phyloP scores from a whole-genome alignment of 2,888 invertebrate species.

The Thereva unica region DNA sequence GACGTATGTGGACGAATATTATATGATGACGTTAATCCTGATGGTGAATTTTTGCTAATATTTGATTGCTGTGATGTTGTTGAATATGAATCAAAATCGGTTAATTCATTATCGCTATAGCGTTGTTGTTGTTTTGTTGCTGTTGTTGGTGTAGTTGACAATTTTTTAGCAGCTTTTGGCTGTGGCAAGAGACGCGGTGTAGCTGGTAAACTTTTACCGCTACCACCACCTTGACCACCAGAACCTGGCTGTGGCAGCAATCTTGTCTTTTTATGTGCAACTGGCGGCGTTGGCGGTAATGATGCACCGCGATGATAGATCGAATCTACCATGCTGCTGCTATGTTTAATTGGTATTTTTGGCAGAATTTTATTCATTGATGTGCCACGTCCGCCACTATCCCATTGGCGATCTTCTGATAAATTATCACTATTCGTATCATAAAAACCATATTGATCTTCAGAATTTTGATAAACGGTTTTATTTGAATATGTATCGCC shows the following conservation, averaged over 20 bases:
- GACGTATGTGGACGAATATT: constrained; percentile 50
- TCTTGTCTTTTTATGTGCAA: constrained; percentile 45
- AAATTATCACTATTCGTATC: constrained; percentile 60
- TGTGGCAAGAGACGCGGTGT: constrained; percentile 40
- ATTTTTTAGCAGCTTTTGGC: constrained; percentile 38
- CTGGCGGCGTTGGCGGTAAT: constrained; percentile 43
- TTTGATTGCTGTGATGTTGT: constrained; percentile 26
- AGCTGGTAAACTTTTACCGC: constrained; percentile 25
- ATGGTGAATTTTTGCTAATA: constrained; percentile 30
- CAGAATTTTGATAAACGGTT: constrained; percentile 42
- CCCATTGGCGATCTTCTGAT: constrained; percentile 74
- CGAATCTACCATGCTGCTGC: constrained; percentile 51
- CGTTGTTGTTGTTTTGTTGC: constrained; percentile 31
- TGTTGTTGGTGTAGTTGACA: constrained; percentile 34
- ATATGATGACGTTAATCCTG: constrained; percentile 49
- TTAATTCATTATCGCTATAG: constrained; percentile 14
- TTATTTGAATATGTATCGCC: constrained; percentile 51
- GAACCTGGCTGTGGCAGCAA: constrained; percentile 47
- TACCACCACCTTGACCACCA: constrained; percentile 4
- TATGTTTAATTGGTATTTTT: constrained; percentile 48
- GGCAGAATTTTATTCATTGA: constrained; percentile 49
- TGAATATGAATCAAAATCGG: constrained; percentile 15
- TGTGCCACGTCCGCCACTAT: constrained; percentile 64
- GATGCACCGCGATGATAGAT: constrained; percentile 46
- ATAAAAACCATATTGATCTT: constrained; percentile 38